Conservation (phyloP, 2,888 invertebrate genomes). For the Eustalomyia histrio region DNA sequence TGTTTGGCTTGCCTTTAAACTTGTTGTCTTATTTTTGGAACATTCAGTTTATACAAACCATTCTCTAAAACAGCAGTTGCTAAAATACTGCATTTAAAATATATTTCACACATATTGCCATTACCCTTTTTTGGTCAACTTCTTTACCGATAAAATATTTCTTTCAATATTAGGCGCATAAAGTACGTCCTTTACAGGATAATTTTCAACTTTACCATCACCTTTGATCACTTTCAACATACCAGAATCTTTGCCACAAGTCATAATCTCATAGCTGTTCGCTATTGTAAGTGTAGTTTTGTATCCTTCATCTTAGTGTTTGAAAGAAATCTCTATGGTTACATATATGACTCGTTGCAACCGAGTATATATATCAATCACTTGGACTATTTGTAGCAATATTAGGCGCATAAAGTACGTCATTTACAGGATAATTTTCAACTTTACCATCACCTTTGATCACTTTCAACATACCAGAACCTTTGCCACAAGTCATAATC, state of each 20-base stretch:
- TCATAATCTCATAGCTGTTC: constrained; percentile 22
- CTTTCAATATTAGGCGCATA: no score
- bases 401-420: no score
- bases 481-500: background rate
- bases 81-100: background rate
- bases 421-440: no score
- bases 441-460: no score
- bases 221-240: no score
- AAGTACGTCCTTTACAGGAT: no score
- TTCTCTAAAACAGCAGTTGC: background rate
- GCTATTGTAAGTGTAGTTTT: no score
- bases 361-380: no score
- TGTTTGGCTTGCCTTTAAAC: background rate
- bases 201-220: no score
- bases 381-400: no score
- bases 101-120: constrained; percentile 1
- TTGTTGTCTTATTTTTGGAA: background rate
- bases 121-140: constrained; percentile 2
- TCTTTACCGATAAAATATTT: constrained; percentile 4
- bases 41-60: background rate
- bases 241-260: no score
- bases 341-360: constrained; percentile 20
- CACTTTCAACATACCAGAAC: no score
- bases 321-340: background rate
- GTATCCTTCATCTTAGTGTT: background rate